These are phyloP conservation scores for Tapera naevia DNA, from an alignment of 2,797 vertebrate genomes.

Conservation along the genomic window DNA sequence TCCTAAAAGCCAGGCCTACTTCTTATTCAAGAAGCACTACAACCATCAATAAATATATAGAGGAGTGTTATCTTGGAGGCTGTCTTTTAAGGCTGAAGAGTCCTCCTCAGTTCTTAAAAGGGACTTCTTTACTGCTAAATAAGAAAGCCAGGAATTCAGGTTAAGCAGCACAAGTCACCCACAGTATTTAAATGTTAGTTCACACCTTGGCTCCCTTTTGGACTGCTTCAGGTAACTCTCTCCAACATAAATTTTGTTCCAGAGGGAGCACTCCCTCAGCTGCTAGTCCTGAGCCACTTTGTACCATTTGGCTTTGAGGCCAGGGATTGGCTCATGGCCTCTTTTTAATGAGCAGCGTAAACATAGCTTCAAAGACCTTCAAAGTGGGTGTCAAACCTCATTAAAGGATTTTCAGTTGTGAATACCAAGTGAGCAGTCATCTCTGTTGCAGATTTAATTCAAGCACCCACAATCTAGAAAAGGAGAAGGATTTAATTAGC, in stretches of 20 bases:
- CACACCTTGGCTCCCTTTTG: neutral
- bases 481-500: slow-evolving; percentile 31
- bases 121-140: neutral
- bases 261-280: neutral
- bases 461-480: slow-evolving; percentile 12
- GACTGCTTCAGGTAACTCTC: neutral
- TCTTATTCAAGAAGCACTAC: neutral
- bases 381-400: slow-evolving; percentile 1
- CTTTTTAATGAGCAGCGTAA: slow-evolving; percentile 19
- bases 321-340: neutral
- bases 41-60: accelerated
- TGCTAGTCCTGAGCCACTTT: neutral
- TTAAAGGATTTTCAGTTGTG: neutral
- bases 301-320: neutral
- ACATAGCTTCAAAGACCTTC: slow-evolving; percentile 12
- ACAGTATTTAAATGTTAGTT: neutral
- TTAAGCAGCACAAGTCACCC: neutral
- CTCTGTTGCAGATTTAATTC: neutral
- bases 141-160: neutral
- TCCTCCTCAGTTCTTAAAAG: neutral
- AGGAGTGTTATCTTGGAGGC: neutral
- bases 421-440: neutral
- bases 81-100: neutral
- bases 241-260: neutral
- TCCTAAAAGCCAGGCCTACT: neutral